phyloP scores from a whole-genome alignment of 1,140 invertebrate species.

The Polyergus mexicanus region DNA sequence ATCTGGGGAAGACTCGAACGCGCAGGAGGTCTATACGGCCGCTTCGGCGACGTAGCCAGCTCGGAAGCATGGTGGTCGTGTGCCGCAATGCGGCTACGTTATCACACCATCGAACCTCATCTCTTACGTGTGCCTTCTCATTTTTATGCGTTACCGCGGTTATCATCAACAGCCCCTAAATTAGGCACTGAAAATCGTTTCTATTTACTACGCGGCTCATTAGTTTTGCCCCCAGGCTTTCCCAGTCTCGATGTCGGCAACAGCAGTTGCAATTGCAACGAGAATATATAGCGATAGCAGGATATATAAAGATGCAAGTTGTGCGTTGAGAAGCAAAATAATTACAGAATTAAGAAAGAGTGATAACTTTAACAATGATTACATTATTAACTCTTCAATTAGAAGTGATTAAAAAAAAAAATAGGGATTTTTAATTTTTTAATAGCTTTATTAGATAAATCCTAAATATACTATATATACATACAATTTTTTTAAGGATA shows the following conservation, averaged over 20 bases:
- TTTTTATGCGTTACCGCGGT: conserved; percentile 39
- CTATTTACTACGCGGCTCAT: conserved; percentile 24
- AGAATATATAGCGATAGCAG: background rate
- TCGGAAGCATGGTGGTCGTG: conserved; percentile 72
- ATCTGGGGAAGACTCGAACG: conserved; percentile 26
- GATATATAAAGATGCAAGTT: background rate
- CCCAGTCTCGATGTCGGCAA: background rate
- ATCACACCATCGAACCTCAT: conserved; percentile 77
- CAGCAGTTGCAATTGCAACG: background rate
- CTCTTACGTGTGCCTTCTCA: conserved; percentile 9
- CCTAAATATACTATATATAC: background rate
- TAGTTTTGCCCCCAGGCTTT: conserved; percentile 18
- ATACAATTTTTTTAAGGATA: background rate
- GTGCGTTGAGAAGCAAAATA: background rate
- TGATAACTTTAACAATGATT: background rate
- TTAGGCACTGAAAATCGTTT: conserved; percentile 38
- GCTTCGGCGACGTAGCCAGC: conserved; percentile 68
- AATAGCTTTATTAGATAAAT: background rate
- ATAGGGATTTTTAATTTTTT: background rate
- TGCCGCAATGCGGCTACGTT: conserved; percentile 79
- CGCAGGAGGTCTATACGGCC: conserved; percentile 63
- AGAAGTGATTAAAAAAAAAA: background rate
- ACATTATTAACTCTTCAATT: background rate
- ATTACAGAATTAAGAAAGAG: background rate
- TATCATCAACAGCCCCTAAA: background rate